Base-by-base conservation (phyloP, 1,140 invertebrate genomes). In the Leptinotarsa defecta region DNA sequence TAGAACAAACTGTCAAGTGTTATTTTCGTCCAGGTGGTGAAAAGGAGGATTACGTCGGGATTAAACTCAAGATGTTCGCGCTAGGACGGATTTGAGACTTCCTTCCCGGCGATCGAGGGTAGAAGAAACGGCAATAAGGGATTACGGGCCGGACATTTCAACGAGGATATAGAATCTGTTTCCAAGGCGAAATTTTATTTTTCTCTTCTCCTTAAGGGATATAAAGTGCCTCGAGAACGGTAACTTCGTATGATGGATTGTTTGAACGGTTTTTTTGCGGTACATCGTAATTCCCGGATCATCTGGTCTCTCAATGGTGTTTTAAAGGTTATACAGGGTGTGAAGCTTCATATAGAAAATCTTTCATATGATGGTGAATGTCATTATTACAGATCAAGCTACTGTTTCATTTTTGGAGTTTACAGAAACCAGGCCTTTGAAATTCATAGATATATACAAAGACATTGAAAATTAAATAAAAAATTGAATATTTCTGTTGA, bases 21-120 rank as follows among this genome's bases (percentile, higher is more conserved):
- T 68, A 68, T 68, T 68, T 68, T 48, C 13, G 67, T 68, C 13
- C 67, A 68, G 67, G 67, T 68, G 67, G 24, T 68, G 43, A 57
- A 68, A 68, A 48, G 34, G 67, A 68, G 67, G 13, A 43, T 68
- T 43, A 68, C 17, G 67, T 13, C 15, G n/a, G 34, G 67, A 68
- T 68, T 68, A 68, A 48, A 48, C 43, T 68, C 67, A 68, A 68
- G 67, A 68, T 68, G 67, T 68, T 68, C 24, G 67, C 34, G 43
- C 43, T 68, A n/a, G 67, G 43, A 34, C 24, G 43, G 67, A 68
- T 68, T 68, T 48, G 67, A 48, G 67, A 68, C 34, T 68, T 68
- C 67, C 67, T 68, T 68, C 19, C 15, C 4, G 43, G 19, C 67
- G 34, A 43, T 68, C 19, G 67, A 43, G 67, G 67, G 24, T 68